phyloP scores from a whole-genome alignment of 2,888 invertebrate species.

The Ochropleura plecta region DNA sequence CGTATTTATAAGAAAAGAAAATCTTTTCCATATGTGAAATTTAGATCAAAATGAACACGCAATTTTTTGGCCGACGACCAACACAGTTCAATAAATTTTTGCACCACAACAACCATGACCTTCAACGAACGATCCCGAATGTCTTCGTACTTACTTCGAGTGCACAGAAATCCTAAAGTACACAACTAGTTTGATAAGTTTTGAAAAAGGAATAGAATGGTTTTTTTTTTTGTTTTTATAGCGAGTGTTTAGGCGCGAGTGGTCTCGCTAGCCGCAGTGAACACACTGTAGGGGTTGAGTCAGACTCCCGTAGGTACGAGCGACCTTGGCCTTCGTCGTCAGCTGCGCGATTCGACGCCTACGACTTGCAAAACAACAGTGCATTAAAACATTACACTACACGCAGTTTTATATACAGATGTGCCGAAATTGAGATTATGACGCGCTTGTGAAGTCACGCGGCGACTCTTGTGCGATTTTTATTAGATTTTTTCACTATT shows the following conservation, averaged over 20 bases:
- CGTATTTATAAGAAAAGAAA: neutral
- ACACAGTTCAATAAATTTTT: constrained; percentile 35
- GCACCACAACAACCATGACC: constrained; percentile 56
- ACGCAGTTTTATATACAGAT: constrained; percentile 43
- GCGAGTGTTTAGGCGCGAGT: constrained; percentile 35
- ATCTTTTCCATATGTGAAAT: neutral
- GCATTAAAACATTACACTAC: constrained; percentile 30
- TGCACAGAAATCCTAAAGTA: constrained; percentile 25
- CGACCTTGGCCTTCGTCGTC: constrained; percentile 63
- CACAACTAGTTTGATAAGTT: constrained; percentile 15
- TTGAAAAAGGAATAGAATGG: neutral
- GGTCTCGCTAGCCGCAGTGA: constrained; percentile 31
- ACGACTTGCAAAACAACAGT: constrained; percentile 32
- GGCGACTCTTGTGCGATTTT: constrained; percentile 3
- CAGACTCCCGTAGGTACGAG: constrained; percentile 33
- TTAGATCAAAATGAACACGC: neutral
- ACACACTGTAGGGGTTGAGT: constrained; percentile 56
- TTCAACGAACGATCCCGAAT: constrained; percentile 50
- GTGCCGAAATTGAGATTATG: constrained; percentile 41
- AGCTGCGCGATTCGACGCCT: constrained; percentile 54
- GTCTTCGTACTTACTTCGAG: constrained; percentile 48
- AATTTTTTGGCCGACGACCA: constrained; percentile 19
- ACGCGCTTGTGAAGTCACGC: constrained; percentile 17
- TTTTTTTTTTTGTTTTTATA: neutral
- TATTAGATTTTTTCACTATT: too few species aligned